Percentiles rank a stretch among this genome's conserved stretches.
phyloP scores from a whole-genome alignment of 2,113 vertebrate species.

The Nicator chloris region DNA sequence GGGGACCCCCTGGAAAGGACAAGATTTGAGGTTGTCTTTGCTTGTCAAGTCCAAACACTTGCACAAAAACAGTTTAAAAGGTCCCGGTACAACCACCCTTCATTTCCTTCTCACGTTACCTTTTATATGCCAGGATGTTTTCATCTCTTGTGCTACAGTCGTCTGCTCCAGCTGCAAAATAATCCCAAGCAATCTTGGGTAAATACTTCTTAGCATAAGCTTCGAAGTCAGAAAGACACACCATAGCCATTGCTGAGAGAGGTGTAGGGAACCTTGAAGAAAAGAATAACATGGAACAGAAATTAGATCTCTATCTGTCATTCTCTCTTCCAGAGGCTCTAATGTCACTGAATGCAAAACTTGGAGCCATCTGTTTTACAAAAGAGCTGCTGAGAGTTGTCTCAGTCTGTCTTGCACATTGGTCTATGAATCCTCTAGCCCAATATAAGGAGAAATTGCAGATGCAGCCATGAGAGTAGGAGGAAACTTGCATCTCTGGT shows the following conservation, averaged over 20 bases:
- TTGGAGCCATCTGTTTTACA: background rate
- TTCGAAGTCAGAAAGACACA: slow-evolving; percentile 90
- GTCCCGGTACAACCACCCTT: background rate
- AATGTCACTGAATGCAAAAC: background rate
- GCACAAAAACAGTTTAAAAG: background rate
- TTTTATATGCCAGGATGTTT: slow-evolving; percentile 87
- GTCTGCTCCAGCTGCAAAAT: slow-evolving; percentile 87
- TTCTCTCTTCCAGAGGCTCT: background rate
- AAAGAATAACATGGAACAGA: background rate
- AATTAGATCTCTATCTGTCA: background rate
- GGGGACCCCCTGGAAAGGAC: background rate
- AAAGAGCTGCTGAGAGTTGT: background rate
- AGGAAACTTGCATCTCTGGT: background rate
- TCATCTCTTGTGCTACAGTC: slow-evolving; percentile 85
- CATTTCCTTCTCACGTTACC: slow-evolving; percentile 63
- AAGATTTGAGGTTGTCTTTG: background rate
- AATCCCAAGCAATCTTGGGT: slow-evolving; percentile 89
- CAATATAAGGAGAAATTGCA: background rate
- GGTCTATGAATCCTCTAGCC: background rate
- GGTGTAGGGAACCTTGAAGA: slow-evolving; percentile 58
- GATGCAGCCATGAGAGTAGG: background rate
- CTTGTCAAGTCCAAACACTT: background rate
- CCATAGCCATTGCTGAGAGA: slow-evolving; percentile 81
- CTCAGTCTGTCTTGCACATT: background rate
- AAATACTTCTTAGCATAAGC: slow-evolving; percentile 83